Evolutionary conservation across 1,140 invertebrate species (phyloP), one percentile per base, ranked within the genome.

Genomic region (Linepithema humile): DNA sequence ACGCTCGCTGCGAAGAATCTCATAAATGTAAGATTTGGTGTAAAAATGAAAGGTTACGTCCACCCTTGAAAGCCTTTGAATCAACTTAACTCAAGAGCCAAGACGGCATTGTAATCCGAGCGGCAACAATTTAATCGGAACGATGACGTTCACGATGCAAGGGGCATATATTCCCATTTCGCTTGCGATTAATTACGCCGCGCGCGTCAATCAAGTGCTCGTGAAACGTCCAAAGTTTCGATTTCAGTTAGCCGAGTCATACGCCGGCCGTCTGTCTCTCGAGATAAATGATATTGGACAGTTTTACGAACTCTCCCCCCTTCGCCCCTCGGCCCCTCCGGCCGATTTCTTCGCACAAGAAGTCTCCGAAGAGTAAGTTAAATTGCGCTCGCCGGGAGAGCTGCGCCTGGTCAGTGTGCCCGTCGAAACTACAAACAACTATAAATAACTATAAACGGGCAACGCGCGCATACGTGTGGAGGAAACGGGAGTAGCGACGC

Each of bases 281-380:
- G 48, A 80, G 75, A 80, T 80, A 80, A 80, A 80, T 80, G 75
- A 70, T 80, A 80, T 70, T 12, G 48, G 64, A 57, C 75, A 70
- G 64, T 70, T 80, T 80, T 80, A 80, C 65, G 35, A 78, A 55
- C 75, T 78, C 32, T 0, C 1, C 50, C 35, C 53, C 17, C 40
- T 35, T 40, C 3, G 0, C 17, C 6, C 29, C 38, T 20, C 40
- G 3, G n/a, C 9, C 9, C 45, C 40, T 15, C 23, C 12, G 7
- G 35, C 45, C 48, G 48, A 67, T 55, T 77, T 57, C 75, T 80
- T 43, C 65, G 35, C 48, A n/a, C n/a, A 23, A 74, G 26, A 26
- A 78, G 45, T 80, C 50, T 80, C 35, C 48, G 26, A 43, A 80
- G 64, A 69, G 75, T 57, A 80, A 80, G 75, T 80, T 80, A 80